Evolutionary conservation across 35 echinoderm and acorn worm genomes (phyloP), one percentile per base, ranked within the genome.

Genomic region (Heliocidaris erythrogramma): DNA sequence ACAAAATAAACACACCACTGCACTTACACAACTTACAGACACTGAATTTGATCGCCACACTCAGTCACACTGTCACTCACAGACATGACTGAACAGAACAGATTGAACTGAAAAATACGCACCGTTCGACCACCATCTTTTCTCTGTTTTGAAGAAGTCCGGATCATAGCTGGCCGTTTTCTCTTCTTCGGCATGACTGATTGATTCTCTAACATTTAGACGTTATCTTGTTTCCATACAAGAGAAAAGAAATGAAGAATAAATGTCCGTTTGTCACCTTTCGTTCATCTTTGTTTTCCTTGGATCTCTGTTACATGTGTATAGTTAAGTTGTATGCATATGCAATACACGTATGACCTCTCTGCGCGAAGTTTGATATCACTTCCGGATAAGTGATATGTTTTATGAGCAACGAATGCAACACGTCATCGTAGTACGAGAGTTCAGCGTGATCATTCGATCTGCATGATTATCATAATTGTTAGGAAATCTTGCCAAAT

Each of bases 121-220:
- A 92, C 90, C 90, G 90, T 92, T 48, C 47, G 14, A 13, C 90
- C 90, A 30, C 49, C 49, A 56, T 92, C 90, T 56, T 92, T 92
- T 49, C 47, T 48, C 42, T 49, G 42, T 56, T 56, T 92, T 92
- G 86, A 88, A 32, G 86, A 48, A 32, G 30, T 48, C 48, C 90
- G 90, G 49, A 92, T 30, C 47, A 56, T 17, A 10, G 90, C 49
- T 48, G 49, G 90, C 90, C 90, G 30, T 92, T 92, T 92, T 48
- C 90, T 48, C 49, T 92, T 92, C 90, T 92, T 92, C 49, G 90
- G 90, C 90, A 92, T 92, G n/a, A 11, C 29, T 48, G 90, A 92
- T 49, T 92, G 42, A 49, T 12, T 92, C 49, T 92, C 90, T 32
- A 92, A 49, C 90, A 92, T 92, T 92, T 48, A 92, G 90, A n/a